phyloP scores from a whole-genome alignment of 2,797 vertebrate species.

The Acomys russatus region DNA sequence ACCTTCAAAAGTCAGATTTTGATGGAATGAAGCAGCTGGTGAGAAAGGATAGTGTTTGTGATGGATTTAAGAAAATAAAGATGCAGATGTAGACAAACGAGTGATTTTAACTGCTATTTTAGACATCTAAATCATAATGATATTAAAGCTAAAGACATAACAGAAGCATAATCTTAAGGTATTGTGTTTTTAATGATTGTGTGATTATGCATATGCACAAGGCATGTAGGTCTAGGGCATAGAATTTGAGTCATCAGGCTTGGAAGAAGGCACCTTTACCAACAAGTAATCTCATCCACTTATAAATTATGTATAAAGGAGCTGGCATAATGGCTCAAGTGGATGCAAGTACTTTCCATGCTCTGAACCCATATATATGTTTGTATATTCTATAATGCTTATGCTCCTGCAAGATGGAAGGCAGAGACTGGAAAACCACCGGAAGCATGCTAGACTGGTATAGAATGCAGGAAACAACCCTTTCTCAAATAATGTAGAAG shows the following conservation, averaged over 20 bases:
- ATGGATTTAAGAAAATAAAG: not conserved
- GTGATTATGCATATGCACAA: not conserved
- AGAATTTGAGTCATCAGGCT: not conserved
- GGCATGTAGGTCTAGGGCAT: not conserved
- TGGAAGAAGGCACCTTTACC: not conserved
- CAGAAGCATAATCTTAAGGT: not conserved
- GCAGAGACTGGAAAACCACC: not conserved
- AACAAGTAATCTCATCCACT: not conserved
- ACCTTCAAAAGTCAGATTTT: not conserved
- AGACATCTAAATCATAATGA: not conserved
- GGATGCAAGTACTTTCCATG: not conserved
- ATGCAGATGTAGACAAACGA: not conserved
- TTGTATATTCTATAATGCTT: not conserved
- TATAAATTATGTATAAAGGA: not conserved
- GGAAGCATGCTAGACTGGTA: not conserved
- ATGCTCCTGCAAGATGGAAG: not conserved
- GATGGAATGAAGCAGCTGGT: not conserved
- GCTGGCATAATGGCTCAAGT: not conserved
- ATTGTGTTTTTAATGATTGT: not conserved
- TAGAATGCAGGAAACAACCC: not conserved
- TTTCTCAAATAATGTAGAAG: not conserved
- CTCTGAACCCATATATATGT: not conserved
- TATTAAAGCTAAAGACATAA: not conserved
- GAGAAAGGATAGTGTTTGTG: not conserved
- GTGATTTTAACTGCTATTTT: not conserved